Percentiles rank a stretch among this genome's conserved stretches.
Evolutionary conservation across 2,797 vertebrate genomes (phyloP).

Genomic region (Karalla daura): DNA sequence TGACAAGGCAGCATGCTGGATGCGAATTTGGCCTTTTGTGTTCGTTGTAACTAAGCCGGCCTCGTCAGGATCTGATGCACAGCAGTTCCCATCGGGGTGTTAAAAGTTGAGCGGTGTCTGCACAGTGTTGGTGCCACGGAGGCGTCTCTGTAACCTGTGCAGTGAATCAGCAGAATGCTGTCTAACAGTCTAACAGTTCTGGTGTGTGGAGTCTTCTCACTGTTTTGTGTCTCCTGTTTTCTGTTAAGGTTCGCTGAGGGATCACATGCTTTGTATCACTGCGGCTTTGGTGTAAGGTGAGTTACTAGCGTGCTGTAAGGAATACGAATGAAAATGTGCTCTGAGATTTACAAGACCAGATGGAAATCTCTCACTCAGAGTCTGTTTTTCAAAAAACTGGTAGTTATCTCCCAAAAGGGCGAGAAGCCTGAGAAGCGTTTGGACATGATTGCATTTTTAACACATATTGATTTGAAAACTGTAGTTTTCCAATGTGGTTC

Average conservation of each 20-base stretch:
- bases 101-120: conserved; percentile 1
- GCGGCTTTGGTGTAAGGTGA: conserved; percentile 31
- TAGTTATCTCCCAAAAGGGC: background rate
- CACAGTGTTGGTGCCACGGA: conserved; percentile 2
- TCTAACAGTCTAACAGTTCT: conserved; percentile 44
- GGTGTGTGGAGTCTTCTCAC: conserved; percentile 18
- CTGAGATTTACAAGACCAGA: background rate
- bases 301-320: background rate
- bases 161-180: conserved; percentile 37
- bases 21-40: conserved; percentile 7
- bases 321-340: background rate
- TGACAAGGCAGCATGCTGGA: conserved; percentile 1
- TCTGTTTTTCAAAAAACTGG: background rate
- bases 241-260: conserved; percentile 21
- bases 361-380: too few species aligned
- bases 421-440: background rate
- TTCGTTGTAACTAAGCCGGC: conserved; percentile 9
- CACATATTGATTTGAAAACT: background rate
- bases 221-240: conserved; percentile 28
- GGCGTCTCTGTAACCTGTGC: conserved; percentile 20
- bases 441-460: conserved; percentile 14
- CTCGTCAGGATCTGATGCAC: conserved; percentile 24
- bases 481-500: background rate
- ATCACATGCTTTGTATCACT: conserved; percentile 14
- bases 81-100: conserved; percentile 4